Evolutionary conservation across 2,888 invertebrate species (phyloP), one percentile per base, ranked within the genome.

Genomic region (Pegoplata infirma): DNA sequence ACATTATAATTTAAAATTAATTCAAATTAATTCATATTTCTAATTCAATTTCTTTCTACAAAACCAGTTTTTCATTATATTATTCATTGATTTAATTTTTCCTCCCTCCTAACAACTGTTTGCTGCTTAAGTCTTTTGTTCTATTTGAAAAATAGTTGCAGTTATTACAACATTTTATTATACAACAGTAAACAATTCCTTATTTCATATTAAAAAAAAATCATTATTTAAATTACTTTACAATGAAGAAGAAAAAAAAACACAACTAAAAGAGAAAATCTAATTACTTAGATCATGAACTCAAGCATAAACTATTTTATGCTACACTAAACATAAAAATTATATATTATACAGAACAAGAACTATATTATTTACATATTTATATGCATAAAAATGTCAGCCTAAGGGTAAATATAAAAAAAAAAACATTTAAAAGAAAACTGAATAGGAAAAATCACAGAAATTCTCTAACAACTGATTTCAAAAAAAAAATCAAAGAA

Each of bases 301-400:
- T 79, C 78, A 79, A 74, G 78, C 74, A 71, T 58, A 79, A 79
- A 79, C 74, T 74, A 74, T 79, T 79, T 79, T 56, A 79, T 79
- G 78, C 74, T 66, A 61, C 61, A 79, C 25, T 79, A 71, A 79
- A 64, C 61, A 66, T 44, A 14, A 17, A 78, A 69, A 66, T 69
- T 74, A 71, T 61, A 74, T 55, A 69, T 61, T 66, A 67, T 61
- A 66, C 17, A 40, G 25, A 14, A 53, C 4, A 23, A 25, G n/a
- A 14, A 40, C 36, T 40, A 40, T 40, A 40, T 40, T 4, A 40
- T 40, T 12, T 40, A n/a, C 36, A 40, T 40, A 40, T 40, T 40
- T 40, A 12, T 40, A 40, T 51, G 47, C n/a, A 32, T 14, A 19
- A 12, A 61, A 75, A 68, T 47, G 32, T 25, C 14, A 23, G 56